Base-by-base conservation (phyloP, 2,113 vertebrate species). In the Kryptolebias marmoratus region DNA sequence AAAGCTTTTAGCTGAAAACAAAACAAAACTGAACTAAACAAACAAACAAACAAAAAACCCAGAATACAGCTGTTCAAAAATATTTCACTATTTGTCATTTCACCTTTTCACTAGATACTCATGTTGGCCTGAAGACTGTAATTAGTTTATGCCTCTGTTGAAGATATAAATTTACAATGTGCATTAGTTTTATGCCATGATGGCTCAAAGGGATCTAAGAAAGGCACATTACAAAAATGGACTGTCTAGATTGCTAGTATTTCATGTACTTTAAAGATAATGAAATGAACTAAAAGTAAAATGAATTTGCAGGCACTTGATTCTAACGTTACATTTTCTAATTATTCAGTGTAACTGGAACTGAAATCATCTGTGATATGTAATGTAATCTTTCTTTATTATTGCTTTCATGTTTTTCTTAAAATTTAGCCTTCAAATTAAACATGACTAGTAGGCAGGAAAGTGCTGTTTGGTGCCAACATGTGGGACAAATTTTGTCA, bases 101-200 rank as follows among this genome's bases (percentile, higher is more conserved):
- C 60, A 60, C 44, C 59, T 75, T 70, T 73, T 57, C 63, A 70
- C 3, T 0, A 53, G 52, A 68, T 49, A 30, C 68, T 62, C 58
- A 36, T 82, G 53, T 55, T 63, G 60, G 42, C 42, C 59, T 44
- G 48, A 59, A 61, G 74, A 53, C 52, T 15, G 27, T 55, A 77
- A 82, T 82, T 75, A 63, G 36, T 65, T 70, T 64, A 52, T 11
- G 15, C 12, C 42, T 69, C 61, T 66, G 55, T 55, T 55, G 75
- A 64, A 71, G 53, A 68, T 69, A 71, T 61, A 30, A 74, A 44
- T 79, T 69, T 28, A 58, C 64, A 71, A 68, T 74, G 39, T 49
- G 65, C 55, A 63, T 77, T 44, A 56, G 27, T 83, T 79, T 80
- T 55, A 65, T 39, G 2, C 22, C 22, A 31, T 39, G 61, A 65